Evolutionary conservation across 1,140 invertebrate species (phyloP).

Genomic region (Stegodyphus mimosarum): DNA sequence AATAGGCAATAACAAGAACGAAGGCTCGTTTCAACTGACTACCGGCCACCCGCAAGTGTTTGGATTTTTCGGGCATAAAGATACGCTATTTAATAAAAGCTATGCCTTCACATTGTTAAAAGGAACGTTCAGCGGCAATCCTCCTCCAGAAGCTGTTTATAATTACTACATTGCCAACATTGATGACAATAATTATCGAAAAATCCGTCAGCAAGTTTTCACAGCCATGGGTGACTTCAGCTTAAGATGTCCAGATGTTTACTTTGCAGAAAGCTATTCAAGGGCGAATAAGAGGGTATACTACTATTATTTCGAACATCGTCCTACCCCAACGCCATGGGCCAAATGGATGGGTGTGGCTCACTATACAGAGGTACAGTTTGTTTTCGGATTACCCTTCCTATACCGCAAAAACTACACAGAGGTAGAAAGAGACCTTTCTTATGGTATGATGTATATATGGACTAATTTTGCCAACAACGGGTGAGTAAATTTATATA

Average conservation of each 20-base stretch:
- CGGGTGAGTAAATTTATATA: conserved; percentile 65
- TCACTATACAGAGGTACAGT: conserved; percentile 72
- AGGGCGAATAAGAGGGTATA: background rate
- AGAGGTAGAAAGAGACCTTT: conserved; percentile 66
- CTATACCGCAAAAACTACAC: conserved; percentile 65
- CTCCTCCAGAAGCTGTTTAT: background rate
- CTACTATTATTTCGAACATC: conserved; percentile 32
- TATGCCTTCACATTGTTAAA: background rate
- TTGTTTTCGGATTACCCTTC: conserved; percentile 70
- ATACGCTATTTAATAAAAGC: background rate
- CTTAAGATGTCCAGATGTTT: background rate
- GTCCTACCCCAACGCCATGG: conserved; percentile 64
- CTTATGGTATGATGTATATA: conserved; percentile 68
- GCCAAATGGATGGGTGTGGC: conserved; percentile 72
- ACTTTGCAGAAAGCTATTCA: background rate
- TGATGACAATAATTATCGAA: background rate
- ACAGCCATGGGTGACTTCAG: conserved; percentile 11
- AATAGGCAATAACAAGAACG: background rate
- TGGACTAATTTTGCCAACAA: conserved; percentile 70
- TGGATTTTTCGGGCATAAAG: background rate
- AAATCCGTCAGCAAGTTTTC: background rate
- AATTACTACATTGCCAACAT: background rate
- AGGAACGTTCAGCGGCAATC: background rate
- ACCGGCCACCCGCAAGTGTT: background rate
- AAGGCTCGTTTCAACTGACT: background rate